phyloP scores from a whole-genome alignment of 2,888 invertebrate species.

The Gandaritis pyraliata region DNA sequence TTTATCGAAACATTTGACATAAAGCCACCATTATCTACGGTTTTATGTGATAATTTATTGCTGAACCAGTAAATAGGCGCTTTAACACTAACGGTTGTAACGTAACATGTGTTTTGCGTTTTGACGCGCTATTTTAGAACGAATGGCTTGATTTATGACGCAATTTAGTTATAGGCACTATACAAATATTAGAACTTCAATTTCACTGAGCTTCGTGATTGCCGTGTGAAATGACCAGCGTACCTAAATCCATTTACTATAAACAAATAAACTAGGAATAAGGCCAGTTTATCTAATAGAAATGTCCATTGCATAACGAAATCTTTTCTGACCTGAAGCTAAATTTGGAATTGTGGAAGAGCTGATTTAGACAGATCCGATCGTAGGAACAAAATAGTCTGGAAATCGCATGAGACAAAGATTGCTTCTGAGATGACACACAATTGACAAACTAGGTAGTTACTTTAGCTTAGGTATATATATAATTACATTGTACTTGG shows the following conservation, averaged over 20 bases:
- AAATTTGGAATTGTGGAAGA: conserved; percentile 27
- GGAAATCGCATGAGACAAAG: background rate
- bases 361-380: conserved; percentile 28
- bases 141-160: conserved; percentile 23
- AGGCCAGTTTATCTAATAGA: conserved; percentile 19
- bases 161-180: conserved; percentile 6
- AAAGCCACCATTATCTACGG: conserved; percentile 72
- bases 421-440: conserved; percentile 3
- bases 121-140: conserved; percentile 21
- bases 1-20: conserved; percentile 80
- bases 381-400: conserved; percentile 19
- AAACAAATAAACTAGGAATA: background rate
- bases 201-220: conserved; percentile 1
- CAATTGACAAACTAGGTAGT: background rate
- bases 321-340: conserved; percentile 26
- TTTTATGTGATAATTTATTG: conserved; percentile 74
- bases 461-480: conserved; percentile 12
- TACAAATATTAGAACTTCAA: background rate
- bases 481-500: conserved; percentile 11
- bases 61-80: conserved; percentile 53
- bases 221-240: no score
- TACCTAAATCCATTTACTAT: no score
- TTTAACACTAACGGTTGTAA: conserved; percentile 28
- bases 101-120: conserved; percentile 29
- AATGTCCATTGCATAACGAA: conserved; percentile 30